Conservation (phyloP, 2,797 vertebrate species). For the Argentina silus region DNA sequence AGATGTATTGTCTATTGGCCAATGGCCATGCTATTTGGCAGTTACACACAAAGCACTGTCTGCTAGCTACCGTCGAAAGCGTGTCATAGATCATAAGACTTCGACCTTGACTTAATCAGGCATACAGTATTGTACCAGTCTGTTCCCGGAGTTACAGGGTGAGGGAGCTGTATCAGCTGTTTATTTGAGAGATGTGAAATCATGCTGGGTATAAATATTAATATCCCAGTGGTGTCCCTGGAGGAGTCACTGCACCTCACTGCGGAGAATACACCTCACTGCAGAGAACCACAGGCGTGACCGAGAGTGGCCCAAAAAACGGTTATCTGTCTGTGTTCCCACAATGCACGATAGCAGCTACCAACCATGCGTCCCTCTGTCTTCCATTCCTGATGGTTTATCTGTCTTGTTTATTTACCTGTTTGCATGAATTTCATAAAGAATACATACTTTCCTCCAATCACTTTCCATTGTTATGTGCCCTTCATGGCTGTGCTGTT, state of each 20-base stretch:
- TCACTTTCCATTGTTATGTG: neutral
- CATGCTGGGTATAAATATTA: neutral
- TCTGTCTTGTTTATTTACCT: neutral
- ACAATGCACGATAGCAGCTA: neutral
- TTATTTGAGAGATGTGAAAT: neutral
- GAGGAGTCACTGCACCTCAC: neutral
- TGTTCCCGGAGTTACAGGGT: slow-evolving; percentile 1
- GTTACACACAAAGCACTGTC: neutral
- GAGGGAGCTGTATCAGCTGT: neutral
- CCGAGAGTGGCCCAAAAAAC: slow-evolving; percentile 19
- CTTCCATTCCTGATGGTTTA: slow-evolving; percentile 4
- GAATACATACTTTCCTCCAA: neutral
- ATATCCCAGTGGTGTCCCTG: neutral
- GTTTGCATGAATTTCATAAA: slow-evolving; percentile 24
- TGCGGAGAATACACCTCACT: neutral
- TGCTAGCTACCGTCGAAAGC: neutral
- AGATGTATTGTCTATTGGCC: neutral
- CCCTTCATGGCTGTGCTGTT: slow-evolving; percentile 5
- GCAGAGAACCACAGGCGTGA: neutral
- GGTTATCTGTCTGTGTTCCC: slow-evolving; percentile 26
- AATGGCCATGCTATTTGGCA: neutral
- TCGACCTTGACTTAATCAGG: neutral
- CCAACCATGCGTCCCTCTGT: neutral
- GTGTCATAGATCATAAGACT: neutral
- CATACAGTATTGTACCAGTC: slow-evolving; percentile 5